A percentile compares a stretch with the other conserved stretches of the same genome.
Evolutionary conservation across 2,888 invertebrate genomes (phyloP).

Genomic region (Heliconius aoede): DNA sequence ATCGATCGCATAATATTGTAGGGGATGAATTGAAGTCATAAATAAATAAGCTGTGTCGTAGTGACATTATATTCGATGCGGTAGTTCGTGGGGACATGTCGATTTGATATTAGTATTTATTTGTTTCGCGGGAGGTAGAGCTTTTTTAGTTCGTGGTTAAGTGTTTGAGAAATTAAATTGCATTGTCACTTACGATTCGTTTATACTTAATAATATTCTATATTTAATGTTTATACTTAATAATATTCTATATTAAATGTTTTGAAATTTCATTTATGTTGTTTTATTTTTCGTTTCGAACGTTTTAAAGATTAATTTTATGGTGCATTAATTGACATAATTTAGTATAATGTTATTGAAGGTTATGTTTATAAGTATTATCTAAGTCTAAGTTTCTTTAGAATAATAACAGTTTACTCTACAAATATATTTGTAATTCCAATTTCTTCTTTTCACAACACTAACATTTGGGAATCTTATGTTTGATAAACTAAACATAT

Average conservation of each 20-base stretch:
- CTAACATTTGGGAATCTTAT: neutral
- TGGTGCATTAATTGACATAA: too few species aligned
- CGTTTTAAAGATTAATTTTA: neutral
- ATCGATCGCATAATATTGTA: constrained; percentile 80
- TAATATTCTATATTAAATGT: neutral
- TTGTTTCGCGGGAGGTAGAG: constrained; percentile 48
- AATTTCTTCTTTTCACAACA: neutral
- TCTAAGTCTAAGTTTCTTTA: too few species aligned
- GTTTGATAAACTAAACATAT: neutral
- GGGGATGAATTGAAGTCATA: constrained; percentile 75
- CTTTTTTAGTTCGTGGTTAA: constrained; percentile 40
- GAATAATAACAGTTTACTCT: too few species aligned
- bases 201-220: constrained; percentile 7
- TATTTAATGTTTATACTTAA: constrained; percentile 1
- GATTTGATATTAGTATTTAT: constrained; percentile 56
- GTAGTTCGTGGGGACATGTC: constrained; percentile 55
- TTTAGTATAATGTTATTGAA: too few species aligned
- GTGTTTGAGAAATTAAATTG: constrained; percentile 41
- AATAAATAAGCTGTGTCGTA: constrained; percentile 81
- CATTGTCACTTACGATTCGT: constrained; percentile 32
- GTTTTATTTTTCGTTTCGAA: neutral
- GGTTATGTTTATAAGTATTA: too few species aligned
- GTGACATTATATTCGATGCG: constrained; percentile 66
- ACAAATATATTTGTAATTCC: neutral
- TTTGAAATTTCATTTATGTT: neutral